Conservation (phyloP, 2,113 vertebrate species). For the Heteronetta atricapilla region DNA sequence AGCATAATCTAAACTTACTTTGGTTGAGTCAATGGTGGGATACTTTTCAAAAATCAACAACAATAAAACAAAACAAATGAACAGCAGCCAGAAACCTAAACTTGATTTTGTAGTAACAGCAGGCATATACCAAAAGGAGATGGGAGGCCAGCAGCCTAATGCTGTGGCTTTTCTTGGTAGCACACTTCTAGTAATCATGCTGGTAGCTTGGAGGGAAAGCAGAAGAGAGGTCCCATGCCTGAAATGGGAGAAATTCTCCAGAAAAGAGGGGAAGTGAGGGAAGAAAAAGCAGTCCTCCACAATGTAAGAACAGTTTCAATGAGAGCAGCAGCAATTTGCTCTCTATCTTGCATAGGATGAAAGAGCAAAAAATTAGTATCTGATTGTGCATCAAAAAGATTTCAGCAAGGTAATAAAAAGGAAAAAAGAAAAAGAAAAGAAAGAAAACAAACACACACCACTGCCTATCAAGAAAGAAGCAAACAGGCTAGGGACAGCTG, state of each 20-base stretch:
- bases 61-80: not conserved
- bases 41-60: no score
- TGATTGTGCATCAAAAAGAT: not conserved
- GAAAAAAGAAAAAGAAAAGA: not conserved
- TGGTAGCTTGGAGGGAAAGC: not conserved
- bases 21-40: fast-evolving
- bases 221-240: not conserved
- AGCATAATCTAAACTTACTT: not conserved
- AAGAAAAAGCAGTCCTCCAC: not conserved
- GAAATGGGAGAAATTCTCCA: not conserved
- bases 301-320: not conserved
- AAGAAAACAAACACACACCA: not conserved
- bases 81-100: not conserved
- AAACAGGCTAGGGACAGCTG: not conserved
- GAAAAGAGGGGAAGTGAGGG: not conserved
- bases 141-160: not conserved
- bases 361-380: not conserved
- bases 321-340: not conserved
- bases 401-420: not conserved
- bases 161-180: not conserved
- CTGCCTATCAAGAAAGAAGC: not conserved
- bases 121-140: not conserved
- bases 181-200: not conserved
- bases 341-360: not conserved
- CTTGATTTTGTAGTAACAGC: not conserved